Evolutionary conservation across 2,888 invertebrate species (phyloP), one percentile per base, ranked within the genome.

Genomic region (Punctoribates punctum): DNA sequence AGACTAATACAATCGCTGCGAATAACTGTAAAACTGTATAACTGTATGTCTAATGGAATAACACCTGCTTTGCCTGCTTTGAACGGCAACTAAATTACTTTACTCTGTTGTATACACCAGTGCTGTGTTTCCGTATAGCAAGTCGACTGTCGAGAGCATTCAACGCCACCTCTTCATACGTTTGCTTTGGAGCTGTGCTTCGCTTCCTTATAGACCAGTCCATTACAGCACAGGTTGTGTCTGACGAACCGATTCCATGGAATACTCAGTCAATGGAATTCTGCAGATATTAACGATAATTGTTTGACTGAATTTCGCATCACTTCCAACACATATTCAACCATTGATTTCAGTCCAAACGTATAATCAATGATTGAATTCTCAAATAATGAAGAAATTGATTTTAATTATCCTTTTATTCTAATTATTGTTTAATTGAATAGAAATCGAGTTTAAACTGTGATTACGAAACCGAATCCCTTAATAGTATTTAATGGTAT

Each of bases 141-240:
- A 65, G 60, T 60, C 60, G 5, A 60, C 9, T 51, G 51, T 5
- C 8, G 54, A 23, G 60, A 23, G 25, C 17, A 27, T 5, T 65
- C 65, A 65, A 65, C 65, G 65, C 65, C 65, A 65, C 65, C 65
- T 34, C 65, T 29, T 8, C 6, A 17, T 34, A 65, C 29, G 13
- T 8, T 1, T 34, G 34, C 34, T 29, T 8, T 8, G 8, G 17
- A 17, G 29, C 29, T 65, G 29, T 27, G 65, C 65, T 65, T 65
- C 65, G 65, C 65, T 65, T 65, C 65, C 65, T 65, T 20, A 65
- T 65, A 65, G 65, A 65, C 34, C 9, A 29, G 29, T 34, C 65
- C 65, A 65, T 65, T 65, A 15, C 17, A 34, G 34, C 65, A 65
- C 34, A 29, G 65, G 65, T n/a, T n/a, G n/a, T n/a, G 11, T 46